These are phyloP conservation scores for Drosophila guanche DNA, from an alignment of 1,140 invertebrate species.

Conservation along the genomic window DNA sequence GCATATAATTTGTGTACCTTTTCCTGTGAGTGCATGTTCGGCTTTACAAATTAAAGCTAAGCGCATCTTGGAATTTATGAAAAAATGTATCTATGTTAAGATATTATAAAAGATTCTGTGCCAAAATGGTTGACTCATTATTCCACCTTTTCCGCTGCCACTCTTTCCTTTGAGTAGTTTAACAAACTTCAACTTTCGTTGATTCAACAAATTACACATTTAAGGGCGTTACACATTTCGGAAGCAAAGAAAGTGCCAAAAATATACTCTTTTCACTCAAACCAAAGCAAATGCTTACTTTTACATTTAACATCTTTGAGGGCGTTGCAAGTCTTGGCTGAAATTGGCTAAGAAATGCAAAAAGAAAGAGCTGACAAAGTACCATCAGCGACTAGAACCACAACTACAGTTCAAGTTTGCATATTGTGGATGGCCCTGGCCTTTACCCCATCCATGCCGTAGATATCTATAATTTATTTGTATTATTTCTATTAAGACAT, in stretches of 20 bases:
- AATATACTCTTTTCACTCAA: conserved; percentile 1
- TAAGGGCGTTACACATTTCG: no score
- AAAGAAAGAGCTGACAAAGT: conserved; percentile 35
- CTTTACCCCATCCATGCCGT: background rate
- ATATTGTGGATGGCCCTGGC: conserved; percentile 38
- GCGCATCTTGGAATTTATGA: no score
- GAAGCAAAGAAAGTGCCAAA: no score
- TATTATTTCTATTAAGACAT: conserved; percentile 69
- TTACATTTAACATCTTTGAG: conserved; percentile 28
- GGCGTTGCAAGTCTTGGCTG: conserved; percentile 42
- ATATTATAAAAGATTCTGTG: no score
- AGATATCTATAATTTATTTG: background rate
- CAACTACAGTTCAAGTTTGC: conserved; percentile 58
- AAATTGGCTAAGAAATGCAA: conserved; percentile 4
- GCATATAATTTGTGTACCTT: conserved; percentile 7
- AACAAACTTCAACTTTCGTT: no score
- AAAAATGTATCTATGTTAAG: no score
- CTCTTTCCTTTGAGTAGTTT: no score
- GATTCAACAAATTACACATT: no score
- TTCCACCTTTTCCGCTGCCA: no score
- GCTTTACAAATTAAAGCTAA: no score
- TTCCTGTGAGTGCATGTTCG: background rate
- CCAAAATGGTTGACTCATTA: no score
- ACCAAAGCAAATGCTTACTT: conserved; percentile 23
- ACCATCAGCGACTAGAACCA: conserved; percentile 19